Percentiles rank a stretch among this genome's conserved stretches.
These are phyloP conservation scores for Stenotaenia linearis DNA, from an alignment of 2,888 invertebrate species.

Conservation along the genomic window DNA sequence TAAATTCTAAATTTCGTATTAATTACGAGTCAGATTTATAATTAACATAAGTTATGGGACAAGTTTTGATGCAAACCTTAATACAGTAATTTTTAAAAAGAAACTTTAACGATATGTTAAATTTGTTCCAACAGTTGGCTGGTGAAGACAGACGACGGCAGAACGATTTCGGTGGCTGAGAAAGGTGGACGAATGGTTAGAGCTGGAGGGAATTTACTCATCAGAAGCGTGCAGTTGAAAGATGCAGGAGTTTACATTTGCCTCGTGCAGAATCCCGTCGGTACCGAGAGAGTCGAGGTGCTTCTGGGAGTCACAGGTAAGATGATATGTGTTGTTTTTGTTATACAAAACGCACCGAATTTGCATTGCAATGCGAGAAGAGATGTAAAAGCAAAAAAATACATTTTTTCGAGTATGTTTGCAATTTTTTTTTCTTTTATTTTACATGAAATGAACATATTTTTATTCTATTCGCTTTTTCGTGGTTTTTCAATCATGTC, in stretches of 20 bases:
- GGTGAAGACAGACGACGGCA: not conserved
- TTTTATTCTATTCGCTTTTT: too few species aligned
- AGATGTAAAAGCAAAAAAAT: not conserved
- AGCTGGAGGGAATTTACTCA: constrained; percentile 13
- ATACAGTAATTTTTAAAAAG: too few species aligned
- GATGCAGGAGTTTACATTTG: constrained; percentile 24
- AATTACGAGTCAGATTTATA: too few species aligned
- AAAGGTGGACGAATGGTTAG: not conserved
- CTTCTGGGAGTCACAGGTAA: constrained; percentile 29
- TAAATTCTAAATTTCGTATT: too few species aligned
- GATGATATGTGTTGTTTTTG: not conserved
- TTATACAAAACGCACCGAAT: not conserved
- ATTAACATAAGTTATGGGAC: too few species aligned
- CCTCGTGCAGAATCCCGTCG: constrained; percentile 23
- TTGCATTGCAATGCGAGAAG: not conserved
- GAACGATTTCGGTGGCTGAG: not conserved
- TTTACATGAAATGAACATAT: not conserved
- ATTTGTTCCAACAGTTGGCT: too few species aligned
- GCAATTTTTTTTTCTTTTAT: not conserved
- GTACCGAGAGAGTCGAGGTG: constrained; percentile 27
- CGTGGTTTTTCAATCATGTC: too few species aligned
- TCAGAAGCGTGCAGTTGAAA: not conserved
- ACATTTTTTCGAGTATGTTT: not conserved
- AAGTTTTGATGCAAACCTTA: too few species aligned
- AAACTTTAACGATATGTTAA: too few species aligned